Percentiles rank a stretch among this genome's conserved stretches.
Conservation (phyloP, 2,888 invertebrate species). For the Heteromurus nitidus region DNA sequence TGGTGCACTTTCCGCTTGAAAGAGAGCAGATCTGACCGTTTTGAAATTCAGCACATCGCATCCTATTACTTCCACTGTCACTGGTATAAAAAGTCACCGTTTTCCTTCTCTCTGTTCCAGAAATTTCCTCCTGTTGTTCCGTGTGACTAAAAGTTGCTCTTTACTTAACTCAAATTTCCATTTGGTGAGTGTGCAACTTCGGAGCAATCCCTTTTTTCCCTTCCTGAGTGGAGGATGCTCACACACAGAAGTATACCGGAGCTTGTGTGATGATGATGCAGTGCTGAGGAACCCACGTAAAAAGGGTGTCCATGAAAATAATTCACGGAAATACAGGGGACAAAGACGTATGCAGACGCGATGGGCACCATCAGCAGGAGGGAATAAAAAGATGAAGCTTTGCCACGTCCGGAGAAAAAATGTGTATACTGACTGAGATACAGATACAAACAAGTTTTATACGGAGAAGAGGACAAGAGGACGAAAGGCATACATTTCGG, state of each 20-base stretch:
- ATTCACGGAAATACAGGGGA: constrained; percentile 57
- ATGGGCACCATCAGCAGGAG: constrained; percentile 49
- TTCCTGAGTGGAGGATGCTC: constrained; percentile 3
- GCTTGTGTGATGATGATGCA: background rate
- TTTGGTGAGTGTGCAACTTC: background rate
- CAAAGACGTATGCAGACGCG: constrained; percentile 22
- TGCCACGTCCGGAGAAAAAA: constrained; percentile 13
- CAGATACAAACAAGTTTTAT: constrained; percentile 11
- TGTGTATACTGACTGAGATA: background rate
- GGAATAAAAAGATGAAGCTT: constrained; percentile 40
- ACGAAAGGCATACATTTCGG: too few relatives aligned
- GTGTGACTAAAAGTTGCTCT: constrained; percentile 49
- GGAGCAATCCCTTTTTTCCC: constrained; percentile 19
- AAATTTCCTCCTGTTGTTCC: constrained; percentile 21
- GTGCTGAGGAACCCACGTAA: constrained; percentile 34
- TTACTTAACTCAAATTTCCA: constrained; percentile 54
- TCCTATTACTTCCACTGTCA: constrained; percentile 47
- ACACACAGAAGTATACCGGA: too few relatives aligned
- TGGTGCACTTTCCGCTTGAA: constrained; percentile 28
- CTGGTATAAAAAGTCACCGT: constrained; percentile 34
- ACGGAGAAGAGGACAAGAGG: background rate
- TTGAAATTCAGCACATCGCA: constrained; percentile 55
- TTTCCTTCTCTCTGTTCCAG: constrained; percentile 33
- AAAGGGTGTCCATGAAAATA: constrained; percentile 51
- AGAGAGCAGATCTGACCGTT: constrained; percentile 37